phyloP scores from a whole-genome alignment of 2,888 invertebrate species.

The Galeopsomyia nigrocyanea region DNA sequence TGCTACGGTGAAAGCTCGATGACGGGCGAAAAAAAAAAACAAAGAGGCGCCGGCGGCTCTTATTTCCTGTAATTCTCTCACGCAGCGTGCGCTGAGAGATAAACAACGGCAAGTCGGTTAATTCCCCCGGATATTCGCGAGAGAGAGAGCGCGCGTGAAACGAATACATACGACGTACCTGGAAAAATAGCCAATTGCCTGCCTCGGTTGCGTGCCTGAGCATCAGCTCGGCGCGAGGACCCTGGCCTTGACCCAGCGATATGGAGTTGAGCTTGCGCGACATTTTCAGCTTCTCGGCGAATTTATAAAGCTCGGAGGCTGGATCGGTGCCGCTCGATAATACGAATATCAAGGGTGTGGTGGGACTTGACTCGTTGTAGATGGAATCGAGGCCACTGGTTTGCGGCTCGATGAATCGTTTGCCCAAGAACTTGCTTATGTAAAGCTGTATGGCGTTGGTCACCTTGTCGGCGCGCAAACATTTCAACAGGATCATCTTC shows the following conservation, averaged over 20 bases:
- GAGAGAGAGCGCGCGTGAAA: constrained; percentile 14
- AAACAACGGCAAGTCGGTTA: no score
- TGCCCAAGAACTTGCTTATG: constrained; percentile 79
- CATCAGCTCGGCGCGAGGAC: constrained; percentile 80
- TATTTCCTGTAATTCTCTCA: no score
- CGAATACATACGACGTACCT: constrained; percentile 71
- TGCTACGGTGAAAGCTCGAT: no score
- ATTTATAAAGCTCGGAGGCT: constrained; percentile 84
- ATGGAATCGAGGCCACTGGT: constrained; percentile 86
- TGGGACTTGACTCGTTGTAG: constrained; percentile 83
- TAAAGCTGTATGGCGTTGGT: constrained; percentile 84
- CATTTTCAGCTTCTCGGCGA: constrained; percentile 85
- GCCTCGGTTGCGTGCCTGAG: constrained; percentile 75
- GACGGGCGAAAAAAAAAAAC: no score
- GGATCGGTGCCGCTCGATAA: constrained; percentile 93
- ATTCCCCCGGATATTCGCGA: no score
- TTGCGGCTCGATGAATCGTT: constrained; percentile 87
- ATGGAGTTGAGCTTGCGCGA: constrained; percentile 83
- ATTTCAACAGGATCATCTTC: constrained; percentile 83
- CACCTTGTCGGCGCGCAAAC: constrained; percentile 87
- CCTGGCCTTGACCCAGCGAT: constrained; percentile 92
- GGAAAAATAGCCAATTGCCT: constrained; percentile 91
- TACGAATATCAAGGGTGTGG: constrained; percentile 88
- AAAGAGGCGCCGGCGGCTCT: no score
- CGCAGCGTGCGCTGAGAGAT: no score